Evolutionary conservation across 2,113 vertebrate genomes (phyloP), one percentile per base, ranked within the genome.

Genomic region (Pseudolaguvia tuberculata): DNA sequence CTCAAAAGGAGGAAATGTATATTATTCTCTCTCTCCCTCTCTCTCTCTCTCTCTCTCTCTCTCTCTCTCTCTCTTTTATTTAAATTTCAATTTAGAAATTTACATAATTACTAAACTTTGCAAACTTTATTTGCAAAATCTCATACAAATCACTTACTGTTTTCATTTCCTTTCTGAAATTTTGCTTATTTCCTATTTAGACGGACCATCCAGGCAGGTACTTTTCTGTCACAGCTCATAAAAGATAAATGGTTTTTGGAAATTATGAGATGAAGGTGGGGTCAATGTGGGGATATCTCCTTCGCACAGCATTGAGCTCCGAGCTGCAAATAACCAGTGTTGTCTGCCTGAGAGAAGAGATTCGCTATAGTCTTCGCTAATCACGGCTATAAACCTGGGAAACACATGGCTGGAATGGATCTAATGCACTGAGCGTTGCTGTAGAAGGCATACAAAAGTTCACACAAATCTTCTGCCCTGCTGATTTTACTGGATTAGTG

Each of bases 261-360:
- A 82, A 73, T 72, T 51, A 70, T 62, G 25, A 76, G 78, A 80
- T 62, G 56, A 80, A 48, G 6, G 42, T 61, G 57, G 20, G 73
- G 57, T 73, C 66, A 77, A 18, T 70, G 56, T 14, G 6, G 53
- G 51, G 47, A 69, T 71, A 59, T 74, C 53, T 80, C 42, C 56
- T 75, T 63, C 74, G 35, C 62, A 68, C 59, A 67, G 23, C 61
- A 53, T 1, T n/a, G n/a, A n/a, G n/a, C 23, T 73, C 50, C 78
- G 45, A 78, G 21, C 62, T 66, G 50, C 72, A 72, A 72, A 83
- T 66, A 78, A 31, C 29, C 63, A 47, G 56, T 76, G 72, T 75
- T 65, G 69, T 78, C 71, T 15, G 53, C 62, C 59, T 65, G 42
- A 47, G 13, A 42, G 35, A 72, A 45, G 39, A 17, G 29, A 21